Base-by-base conservation (phyloP, 2,888 invertebrate genomes). In the Eilema caniola region DNA sequence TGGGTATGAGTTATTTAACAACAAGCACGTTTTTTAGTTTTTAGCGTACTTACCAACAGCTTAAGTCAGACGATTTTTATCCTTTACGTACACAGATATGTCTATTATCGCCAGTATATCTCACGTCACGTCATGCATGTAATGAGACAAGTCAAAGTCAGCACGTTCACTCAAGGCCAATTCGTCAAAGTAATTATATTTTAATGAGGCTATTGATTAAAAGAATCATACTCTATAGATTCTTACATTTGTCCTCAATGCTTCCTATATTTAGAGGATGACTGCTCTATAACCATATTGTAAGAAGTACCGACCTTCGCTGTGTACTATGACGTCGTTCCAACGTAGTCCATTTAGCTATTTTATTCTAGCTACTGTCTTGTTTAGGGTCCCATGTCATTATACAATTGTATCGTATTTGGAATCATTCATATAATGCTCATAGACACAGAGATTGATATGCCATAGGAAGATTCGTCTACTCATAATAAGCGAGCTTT, bases 201-300 rank as follows among this genome's bases (percentile, higher is more conserved):
- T 41, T 53, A 62, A 41, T 62, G 41, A 62, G 41, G 24, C 37
- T 41, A 41, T 41, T 25, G 62, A 25, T 41, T 41, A 25, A 62
- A 62, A 41, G 41, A 62, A 37, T 41, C 41, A 41, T 41, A 62
- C 41, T 41, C 41, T 25, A 41, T 41, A 41, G 10, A 24, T 25
- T 62, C 25, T 25, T 41, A 62, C 41, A 24, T 62, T 37, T 10
- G 25, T 62, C 31, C 57, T 56, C 8, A 20, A 25, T 37, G 8
- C 28, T 68, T 57, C 62, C 62, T 62, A 28, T 57, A 33, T 61
- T 56, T 70, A 61, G 61, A 37, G 56, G 23, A 53, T 61, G 53
- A 70, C 23, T 24, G 25, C 31, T 67, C 41, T 24, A 56, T 47
- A 23, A 33, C 37, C 37, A 20, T 37, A 2, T 16, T 25, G 16